Evolutionary conservation across 35 echinoderm and acorn worm species (phyloP), one percentile per base, ranked within the genome.

Genomic region (Ptychodera flava): DNA sequence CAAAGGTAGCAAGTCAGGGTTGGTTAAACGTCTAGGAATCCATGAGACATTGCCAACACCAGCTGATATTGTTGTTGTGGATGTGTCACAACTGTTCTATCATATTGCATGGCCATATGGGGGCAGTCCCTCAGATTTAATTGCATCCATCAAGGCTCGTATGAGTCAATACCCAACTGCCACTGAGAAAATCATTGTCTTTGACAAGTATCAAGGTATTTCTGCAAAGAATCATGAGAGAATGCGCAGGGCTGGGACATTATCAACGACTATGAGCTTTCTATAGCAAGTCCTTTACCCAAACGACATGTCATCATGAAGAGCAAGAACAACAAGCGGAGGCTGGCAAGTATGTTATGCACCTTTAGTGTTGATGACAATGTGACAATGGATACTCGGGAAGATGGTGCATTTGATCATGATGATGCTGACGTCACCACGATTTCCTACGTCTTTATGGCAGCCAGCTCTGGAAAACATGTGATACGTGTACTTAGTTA

Each of bases 141-240:
- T 76, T 32, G 85, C 85, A 86, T 86, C 85, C 85, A 88, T 35
- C 31, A 88, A 28, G 78, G 78, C 76, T 30, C 76, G 78, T 88
- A 78, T 79, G 32, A 88, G 37, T 35, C 80, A n/a, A n/a, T n/a
- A n/a, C n/a, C n/a, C n/a, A n/a, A 81, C 33, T 79, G 78, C 16
- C 79, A 89, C 80, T 83, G 76, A 89, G 77, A 89, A 89, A 76
- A 37, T 89, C 16, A 36, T 89, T 89, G 87, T 89, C 35, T 89
- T 89, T 89, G 87, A 89, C 80, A 89, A 89, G 77, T 82, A 87
- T 36, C 28, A 80, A 79, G 86, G 80, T n/a, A 36, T 87, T 79
- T 87, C 86, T 64, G 36, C 86, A 27, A 87, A 80, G 77, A 78
- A 87, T 30, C 86, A 87, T 10, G 86, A 87, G 30, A 87, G 86